Conservation (phyloP, 2,888 invertebrate species). For the Drosophila kuntzei region DNA sequence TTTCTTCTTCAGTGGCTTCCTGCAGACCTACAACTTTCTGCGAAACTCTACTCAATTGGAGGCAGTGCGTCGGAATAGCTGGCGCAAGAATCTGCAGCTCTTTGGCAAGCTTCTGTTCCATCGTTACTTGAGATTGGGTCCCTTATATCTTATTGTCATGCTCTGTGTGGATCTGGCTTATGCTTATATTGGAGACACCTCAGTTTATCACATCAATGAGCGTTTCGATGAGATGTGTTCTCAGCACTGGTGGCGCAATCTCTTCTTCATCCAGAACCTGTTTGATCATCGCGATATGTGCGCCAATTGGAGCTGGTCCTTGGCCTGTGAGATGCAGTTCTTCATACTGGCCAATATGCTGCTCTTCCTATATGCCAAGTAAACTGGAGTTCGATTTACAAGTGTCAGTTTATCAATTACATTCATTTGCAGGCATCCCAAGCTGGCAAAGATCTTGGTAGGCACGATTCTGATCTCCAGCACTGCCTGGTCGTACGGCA, state of each 20-base stretch:
- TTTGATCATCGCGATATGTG: constrained; percentile 84
- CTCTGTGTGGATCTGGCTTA: constrained; percentile 83
- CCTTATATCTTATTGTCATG: constrained; percentile 83
- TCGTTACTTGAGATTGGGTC: constrained; percentile 84
- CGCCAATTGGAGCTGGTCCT: constrained; percentile 86
- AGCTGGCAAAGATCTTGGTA: constrained; percentile 67
- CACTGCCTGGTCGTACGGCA: constrained; percentile 80
- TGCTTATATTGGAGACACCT: constrained; percentile 83
- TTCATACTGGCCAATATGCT: constrained; percentile 82
- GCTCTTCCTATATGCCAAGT: constrained; percentile 84
- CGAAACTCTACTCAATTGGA: constrained; percentile 79
- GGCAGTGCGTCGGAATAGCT: constrained; percentile 72
- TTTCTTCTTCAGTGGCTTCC: constrained; percentile 78
- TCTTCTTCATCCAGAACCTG: constrained; percentile 85
- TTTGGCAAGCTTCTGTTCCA: constrained; percentile 83
- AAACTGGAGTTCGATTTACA: constrained; percentile 33
- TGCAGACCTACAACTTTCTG: constrained; percentile 84
- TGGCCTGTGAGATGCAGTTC: constrained; percentile 86
- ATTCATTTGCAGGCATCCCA: constrained; percentile 74
- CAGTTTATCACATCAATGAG: constrained; percentile 84
- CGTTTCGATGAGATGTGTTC: constrained; percentile 84
- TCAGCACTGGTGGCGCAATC: constrained; percentile 85
- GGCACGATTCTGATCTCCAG: constrained; percentile 60
- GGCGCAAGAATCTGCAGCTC: constrained; percentile 73
- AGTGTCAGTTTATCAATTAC: not conserved